Base-by-base conservation (phyloP, 2,113 vertebrate species). In the Aphyosemion australe region DNA sequence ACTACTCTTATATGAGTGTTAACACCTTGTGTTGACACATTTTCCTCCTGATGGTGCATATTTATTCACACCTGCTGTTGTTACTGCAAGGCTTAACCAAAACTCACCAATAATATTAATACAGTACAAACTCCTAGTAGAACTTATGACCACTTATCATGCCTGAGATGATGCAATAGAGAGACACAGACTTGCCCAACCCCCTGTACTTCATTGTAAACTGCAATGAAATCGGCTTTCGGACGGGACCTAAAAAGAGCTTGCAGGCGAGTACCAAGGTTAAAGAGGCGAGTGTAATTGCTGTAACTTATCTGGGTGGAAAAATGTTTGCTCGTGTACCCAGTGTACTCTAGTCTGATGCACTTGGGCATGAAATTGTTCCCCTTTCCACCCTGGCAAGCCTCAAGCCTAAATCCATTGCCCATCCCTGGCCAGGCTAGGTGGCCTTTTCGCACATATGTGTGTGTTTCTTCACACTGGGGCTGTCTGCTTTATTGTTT, bases 231-330 rank as follows among this genome's bases (percentile, higher is more conserved):
- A 59, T 56, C 2, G 15, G 41, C 47, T 69, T 8, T 31, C 47
- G 57, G 61, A 84, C 19, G 65, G 62, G 78, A 81, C 85, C 71
- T 69, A 67, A 59, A 69, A 39, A 18, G 16, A 39, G 80, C 84
- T 74, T 2, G 71, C 74, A 74, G 76, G 80, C 82, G 49, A 70
- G 79, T 34, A 21, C 59, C 61, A 54, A 78, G 79, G 82, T 86
- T 90, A 87, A 90, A 88, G 74, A 89, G 84, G 85, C 83, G 73
- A 78, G 75, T 66, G 69, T 90, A 89, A 92, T 91, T 83, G 81
- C 82, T 89, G 85, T 80, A 85, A 88, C 84, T 69, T 86, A 85
- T 86, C 86, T 88, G 82, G 71, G 85, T 79, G 78, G 84, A 89
- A 84, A 90, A 88, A 88, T 87, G 79, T 89, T 91, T 88, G 80